phyloP scores from a whole-genome alignment of 2,797 vertebrate species.

The Lepus townsendii region DNA sequence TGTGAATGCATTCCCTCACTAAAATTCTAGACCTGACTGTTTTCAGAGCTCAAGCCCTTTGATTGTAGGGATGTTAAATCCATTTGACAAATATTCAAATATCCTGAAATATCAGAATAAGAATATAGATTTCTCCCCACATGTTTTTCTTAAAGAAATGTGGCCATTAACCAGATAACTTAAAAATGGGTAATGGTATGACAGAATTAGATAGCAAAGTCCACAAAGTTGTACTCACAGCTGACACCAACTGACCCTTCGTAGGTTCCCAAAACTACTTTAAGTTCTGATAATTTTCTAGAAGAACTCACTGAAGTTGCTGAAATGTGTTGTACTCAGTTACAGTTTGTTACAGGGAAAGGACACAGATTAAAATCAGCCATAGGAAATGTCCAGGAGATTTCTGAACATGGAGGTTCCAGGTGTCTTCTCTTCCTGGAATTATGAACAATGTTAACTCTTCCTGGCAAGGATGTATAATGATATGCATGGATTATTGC shows the following conservation, averaged over 20 bases:
- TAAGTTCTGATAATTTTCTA: neutral
- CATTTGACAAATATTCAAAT: neutral
- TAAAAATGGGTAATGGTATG: neutral
- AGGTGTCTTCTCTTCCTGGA: neutral
- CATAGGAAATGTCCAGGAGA: neutral
- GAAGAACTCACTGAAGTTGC: neutral
- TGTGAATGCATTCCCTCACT: neutral
- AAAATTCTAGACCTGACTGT: neutral
- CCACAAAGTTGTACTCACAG: neutral
- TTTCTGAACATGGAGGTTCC: neutral
- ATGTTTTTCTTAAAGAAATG: neutral
- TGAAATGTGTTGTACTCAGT: neutral
- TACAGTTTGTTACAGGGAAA: neutral
- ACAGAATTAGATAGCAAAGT: neutral
- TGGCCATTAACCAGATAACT: neutral
- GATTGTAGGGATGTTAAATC: neutral
- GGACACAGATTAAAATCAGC: neutral
- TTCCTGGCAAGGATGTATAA: neutral
- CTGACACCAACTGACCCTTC: neutral
- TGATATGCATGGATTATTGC: neutral
- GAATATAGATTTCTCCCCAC: neutral
- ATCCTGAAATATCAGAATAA: neutral
- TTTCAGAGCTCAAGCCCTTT: neutral
- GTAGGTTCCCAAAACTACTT: neutral
- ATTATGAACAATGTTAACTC: neutral